Evolutionary conservation across 2,797 vertebrate species (phyloP).

Genomic region (Naso thynnoides): DNA sequence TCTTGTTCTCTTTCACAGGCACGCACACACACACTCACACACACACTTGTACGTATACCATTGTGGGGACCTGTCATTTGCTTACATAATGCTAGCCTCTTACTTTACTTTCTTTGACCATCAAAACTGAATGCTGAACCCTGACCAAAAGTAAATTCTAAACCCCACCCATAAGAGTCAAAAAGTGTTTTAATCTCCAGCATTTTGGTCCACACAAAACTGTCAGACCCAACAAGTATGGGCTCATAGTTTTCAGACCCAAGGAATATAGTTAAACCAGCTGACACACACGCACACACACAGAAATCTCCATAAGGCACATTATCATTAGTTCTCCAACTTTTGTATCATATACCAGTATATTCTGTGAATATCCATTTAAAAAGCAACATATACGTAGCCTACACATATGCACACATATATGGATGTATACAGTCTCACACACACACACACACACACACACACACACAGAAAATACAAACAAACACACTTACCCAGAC

Average conservation of each 20-base stretch:
- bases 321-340: constrained; percentile 39
- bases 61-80: too few species aligned
- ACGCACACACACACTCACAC: constrained; percentile 13
- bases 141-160: too few species aligned
- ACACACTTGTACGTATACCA: background rate
- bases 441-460: constrained; percentile 10
- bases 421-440: constrained; percentile 8
- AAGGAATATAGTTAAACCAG: too few species aligned
- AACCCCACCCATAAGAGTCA: too few species aligned
- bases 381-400: constrained; percentile 24
- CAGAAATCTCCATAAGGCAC: constrained; percentile 44
- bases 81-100: too few species aligned
- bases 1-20: constrained; percentile 45
- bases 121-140: too few species aligned
- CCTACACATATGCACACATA: constrained; percentile 23
- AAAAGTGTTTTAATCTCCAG: too few species aligned
- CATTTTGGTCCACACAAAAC: too few species aligned
- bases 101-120: too few species aligned
- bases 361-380: constrained; percentile 33
- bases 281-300: constrained; percentile 11
- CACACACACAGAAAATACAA: constrained; percentile 32
- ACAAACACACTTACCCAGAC: constrained; percentile 62
- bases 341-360: constrained; percentile 26
- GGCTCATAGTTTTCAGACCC: too few species aligned
- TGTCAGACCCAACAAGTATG: too few species aligned